phyloP scores from a whole-genome alignment of 23 tunicate genomes.

The Oikopleura dioica region DNA sequence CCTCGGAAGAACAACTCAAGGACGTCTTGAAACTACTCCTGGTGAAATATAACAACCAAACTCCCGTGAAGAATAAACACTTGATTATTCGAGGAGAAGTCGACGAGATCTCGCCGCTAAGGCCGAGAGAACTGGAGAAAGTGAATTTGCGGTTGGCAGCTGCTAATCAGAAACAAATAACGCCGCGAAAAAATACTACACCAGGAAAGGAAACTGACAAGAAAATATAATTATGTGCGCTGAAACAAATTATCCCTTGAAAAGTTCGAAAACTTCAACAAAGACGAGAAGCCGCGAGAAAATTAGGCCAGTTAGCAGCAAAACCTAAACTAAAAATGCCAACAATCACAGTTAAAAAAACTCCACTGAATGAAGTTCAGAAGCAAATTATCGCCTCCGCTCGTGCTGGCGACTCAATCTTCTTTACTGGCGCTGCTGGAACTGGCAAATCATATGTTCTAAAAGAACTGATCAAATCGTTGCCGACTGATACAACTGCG shows the following conservation, averaged over 20 bases:
- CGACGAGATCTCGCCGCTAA: neutral
- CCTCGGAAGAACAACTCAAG: neutral
- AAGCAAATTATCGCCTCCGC: slow-evolving; percentile 28
- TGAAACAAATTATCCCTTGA: no score
- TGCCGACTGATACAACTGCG: slow-evolving; percentile 48
- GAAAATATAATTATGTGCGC: no score
- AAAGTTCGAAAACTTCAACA: neutral
- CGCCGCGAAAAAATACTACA: neutral
- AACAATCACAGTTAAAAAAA: neutral
- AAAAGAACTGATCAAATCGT: slow-evolving; percentile 36
- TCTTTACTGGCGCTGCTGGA: slow-evolving; percentile 93
- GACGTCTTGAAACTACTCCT: neutral
- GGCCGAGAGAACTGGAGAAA: neutral
- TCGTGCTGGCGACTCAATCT: slow-evolving; percentile 32
- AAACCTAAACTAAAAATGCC: neutral
- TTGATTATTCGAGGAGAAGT: neutral
- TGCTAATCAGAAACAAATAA: neutral
- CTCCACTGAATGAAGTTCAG: slow-evolving; percentile 16
- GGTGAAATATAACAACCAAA: neutral
- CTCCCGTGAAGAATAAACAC: neutral
- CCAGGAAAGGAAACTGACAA: no score
- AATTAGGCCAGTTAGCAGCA: neutral
- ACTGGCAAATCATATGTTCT: slow-evolving; percentile 34
- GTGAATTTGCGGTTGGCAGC: neutral
- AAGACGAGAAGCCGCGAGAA: neutral